These are phyloP conservation scores for Drosophila obscura DNA, from an alignment of 1,140 invertebrate species.

Conservation along the genomic window DNA sequence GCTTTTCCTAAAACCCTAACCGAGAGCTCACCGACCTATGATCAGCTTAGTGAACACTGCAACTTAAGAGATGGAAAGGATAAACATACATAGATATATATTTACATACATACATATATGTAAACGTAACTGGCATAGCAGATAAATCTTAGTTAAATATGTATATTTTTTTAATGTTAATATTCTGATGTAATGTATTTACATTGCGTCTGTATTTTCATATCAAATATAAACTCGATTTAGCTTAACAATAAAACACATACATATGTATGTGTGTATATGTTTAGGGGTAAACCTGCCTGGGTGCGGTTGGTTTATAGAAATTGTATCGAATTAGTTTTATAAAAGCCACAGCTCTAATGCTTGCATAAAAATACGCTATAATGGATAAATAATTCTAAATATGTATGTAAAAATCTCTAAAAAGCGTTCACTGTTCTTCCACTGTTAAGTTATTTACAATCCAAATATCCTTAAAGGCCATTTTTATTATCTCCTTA, in stretches of 20 bases:
- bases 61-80: constrained; percentile 54
- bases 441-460: constrained; percentile 59
- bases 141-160: constrained; percentile 60
- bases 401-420: constrained; percentile 70
- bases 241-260: constrained; percentile 42
- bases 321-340: constrained; percentile 26
- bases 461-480: constrained; percentile 68
- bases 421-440: constrained; percentile 66
- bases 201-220: constrained; percentile 52
- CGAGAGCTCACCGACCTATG: constrained; percentile 29
- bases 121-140: constrained; percentile 47
- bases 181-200: constrained; percentile 55
- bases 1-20: constrained; percentile 56
- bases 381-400: constrained; percentile 55
- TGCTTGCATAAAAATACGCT: constrained; percentile 55
- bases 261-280: constrained; percentile 38
- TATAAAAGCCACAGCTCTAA: constrained; percentile 78
- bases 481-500: constrained; percentile 68
- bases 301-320: neutral
- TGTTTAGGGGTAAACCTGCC: constrained; percentile 39
- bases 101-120: constrained; percentile 47
- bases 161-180: constrained; percentile 23
- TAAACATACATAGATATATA: constrained; percentile 54
- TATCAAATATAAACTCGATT: constrained; percentile 70
- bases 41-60: constrained; percentile 28